Conservation (phyloP, 2,888 invertebrate genomes). For the Hermaeophaga mercurialis region DNA sequence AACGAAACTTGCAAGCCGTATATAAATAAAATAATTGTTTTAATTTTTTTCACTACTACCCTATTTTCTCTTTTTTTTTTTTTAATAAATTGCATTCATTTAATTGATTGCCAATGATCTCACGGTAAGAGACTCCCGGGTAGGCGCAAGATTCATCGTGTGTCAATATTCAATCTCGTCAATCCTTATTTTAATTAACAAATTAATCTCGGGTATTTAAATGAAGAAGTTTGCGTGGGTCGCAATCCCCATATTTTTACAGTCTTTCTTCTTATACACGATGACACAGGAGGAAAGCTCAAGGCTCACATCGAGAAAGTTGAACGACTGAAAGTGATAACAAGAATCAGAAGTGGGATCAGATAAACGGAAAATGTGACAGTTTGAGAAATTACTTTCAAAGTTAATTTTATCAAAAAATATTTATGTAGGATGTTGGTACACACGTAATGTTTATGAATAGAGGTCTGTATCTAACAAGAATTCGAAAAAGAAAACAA, state of each 20-base stretch:
- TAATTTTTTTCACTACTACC: too few relatives aligned
- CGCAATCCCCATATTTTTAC: neutral
- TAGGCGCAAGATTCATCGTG: too few relatives aligned
- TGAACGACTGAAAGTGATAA: slow-evolving; percentile 1
- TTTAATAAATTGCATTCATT: too few relatives aligned
- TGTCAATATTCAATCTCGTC: neutral
- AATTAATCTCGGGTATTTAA: neutral
- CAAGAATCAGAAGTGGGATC: slow-evolving; percentile 1
- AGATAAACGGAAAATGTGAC: neutral
- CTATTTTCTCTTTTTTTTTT: too few relatives aligned
- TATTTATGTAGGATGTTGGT: neutral
- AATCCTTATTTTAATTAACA: slow-evolving; percentile 1
- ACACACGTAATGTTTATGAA: too few relatives aligned
- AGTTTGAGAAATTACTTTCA: slow-evolving; percentile 1
- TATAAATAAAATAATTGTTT: too few relatives aligned
- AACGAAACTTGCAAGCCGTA: too few relatives aligned
- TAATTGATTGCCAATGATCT: too few relatives aligned
- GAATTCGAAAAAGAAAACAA: too few relatives aligned
- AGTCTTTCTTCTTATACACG: neutral
- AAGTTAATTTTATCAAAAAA: neutral
- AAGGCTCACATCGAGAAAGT: neutral
- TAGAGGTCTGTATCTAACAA: too few relatives aligned
- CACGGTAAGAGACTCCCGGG: too few relatives aligned
- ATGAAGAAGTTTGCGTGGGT: neutral
- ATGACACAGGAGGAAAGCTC: neutral